Evolutionary conservation across 2,113 vertebrate species (phyloP).

Genomic region (Varanus salvator): DNA sequence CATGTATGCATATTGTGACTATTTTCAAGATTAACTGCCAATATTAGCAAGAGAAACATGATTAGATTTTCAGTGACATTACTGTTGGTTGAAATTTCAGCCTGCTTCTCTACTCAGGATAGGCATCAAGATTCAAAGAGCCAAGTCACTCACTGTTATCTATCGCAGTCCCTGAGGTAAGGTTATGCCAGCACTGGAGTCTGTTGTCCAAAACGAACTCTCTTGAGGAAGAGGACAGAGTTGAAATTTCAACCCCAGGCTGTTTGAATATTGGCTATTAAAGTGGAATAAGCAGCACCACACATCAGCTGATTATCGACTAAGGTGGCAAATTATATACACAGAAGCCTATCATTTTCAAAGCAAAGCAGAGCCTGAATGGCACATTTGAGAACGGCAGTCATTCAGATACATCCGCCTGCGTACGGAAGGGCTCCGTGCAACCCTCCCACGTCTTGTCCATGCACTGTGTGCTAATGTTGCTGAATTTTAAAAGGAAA

Average conservation of each 20-base stretch:
- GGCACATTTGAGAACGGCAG: background rate
- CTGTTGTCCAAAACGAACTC: background rate
- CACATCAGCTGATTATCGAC: background rate
- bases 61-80: conserved; percentile 11
- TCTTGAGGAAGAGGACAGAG: background rate
- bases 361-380: background rate
- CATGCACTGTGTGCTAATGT: background rate
- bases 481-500: background rate
- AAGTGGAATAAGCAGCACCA: background rate
- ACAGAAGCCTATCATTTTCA: background rate
- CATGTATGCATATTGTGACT: conserved; percentile 10
- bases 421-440: background rate
- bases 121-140: conserved; percentile 8
- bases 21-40: conserved; percentile 10
- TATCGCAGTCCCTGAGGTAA: conserved; percentile 24
- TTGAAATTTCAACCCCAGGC: background rate
- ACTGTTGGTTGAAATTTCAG: conserved; percentile 2
- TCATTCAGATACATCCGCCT: background rate
- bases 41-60: conserved; percentile 14
- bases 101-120: conserved; percentile 3
- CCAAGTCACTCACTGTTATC: background rate
- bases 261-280: conserved; percentile 4
- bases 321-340: background rate
- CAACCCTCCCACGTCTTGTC: background rate
- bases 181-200: background rate